Evolutionary conservation across 2,797 vertebrate species (phyloP).

Genomic region (Prunella strophiata): DNA sequence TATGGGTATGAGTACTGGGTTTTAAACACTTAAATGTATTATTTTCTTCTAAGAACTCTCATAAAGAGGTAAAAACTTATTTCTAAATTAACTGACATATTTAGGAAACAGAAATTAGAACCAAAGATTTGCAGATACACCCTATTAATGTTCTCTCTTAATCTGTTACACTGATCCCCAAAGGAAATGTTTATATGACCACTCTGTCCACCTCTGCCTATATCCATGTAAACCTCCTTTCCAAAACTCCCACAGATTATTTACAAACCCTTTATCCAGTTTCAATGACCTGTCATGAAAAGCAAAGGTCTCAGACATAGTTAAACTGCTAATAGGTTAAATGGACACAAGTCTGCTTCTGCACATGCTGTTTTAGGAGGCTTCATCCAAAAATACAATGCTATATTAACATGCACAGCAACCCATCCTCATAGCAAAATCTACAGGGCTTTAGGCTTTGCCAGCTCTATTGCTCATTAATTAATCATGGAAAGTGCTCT

Average conservation of each 20-base stretch:
- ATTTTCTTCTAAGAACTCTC: background rate
- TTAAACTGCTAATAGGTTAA: background rate
- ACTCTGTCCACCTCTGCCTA: background rate
- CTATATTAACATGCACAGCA: background rate
- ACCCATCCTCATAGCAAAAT: background rate
- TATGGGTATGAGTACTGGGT: fast-evolving
- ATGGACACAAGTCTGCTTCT: background rate
- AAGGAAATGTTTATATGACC: background rate
- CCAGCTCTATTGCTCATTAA: background rate
- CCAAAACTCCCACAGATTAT: background rate
- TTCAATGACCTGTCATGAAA: background rate
- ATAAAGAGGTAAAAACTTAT: background rate
- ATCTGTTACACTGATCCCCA: background rate
- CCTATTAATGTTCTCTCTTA: background rate
- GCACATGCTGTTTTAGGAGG: background rate
- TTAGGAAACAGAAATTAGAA: background rate
- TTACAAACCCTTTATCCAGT: background rate
- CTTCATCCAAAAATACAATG: background rate
- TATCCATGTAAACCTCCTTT: background rate
- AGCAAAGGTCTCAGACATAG: background rate
- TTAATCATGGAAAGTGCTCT: background rate
- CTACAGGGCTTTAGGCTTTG: background rate
- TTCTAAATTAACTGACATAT: background rate
- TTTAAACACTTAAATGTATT: background rate
- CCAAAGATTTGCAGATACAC: background rate